Evolutionary conservation across 2,888 invertebrate species (phyloP), one percentile per base, ranked within the genome.

Genomic region (Pristionchus arcanus): DNA sequence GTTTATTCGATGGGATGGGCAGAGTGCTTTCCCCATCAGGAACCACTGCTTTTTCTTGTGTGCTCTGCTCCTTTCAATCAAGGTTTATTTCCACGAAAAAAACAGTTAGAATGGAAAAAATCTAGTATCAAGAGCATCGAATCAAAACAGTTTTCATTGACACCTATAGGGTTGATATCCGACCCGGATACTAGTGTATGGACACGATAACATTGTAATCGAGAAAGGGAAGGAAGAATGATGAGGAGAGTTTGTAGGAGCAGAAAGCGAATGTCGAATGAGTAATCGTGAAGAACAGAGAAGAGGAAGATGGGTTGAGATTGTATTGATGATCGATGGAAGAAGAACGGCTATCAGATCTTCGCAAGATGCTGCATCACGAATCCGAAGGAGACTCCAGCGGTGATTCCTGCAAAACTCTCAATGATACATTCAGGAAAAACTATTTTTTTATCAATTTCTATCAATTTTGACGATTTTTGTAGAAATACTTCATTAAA

Each of bases 331-430:
- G 68, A 71, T 31, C 15, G 19, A 31, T 37, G 74, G 19, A 11
- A 7, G 37, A 37, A 11, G 34, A 37, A 42, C 7, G 31, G 11
- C 4, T 25, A 25, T 81, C 53, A 59, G 84, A 85, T 28, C 11
- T 16, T 59, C 15, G 89, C 87, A 28, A 91, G 21, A 2, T 21
- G 28, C 19, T 90, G 89, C 42, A 91, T 68, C n/a, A 90, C 89
- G 68, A 91, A 34, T 5, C 89, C 90, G 81, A 91, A 90, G 28
- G 91, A 31, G 13, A 89, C 89, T 2, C 91, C 90, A 28, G 31
- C 87, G 59, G 90, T 87, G 37, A 91, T 84, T 31, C 91, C 91
- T 91, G 87, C 13, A 88, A 49, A 16, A 7, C 13, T 25, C 0
- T 37, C 37, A 13, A 74, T 5, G 11, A 25, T 11, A n/a, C 11